A percentile compares a stretch with the other conserved stretches of the same genome.
Evolutionary conservation across 2,797 vertebrate species (phyloP).

Genomic region (Botia almorhae): DNA sequence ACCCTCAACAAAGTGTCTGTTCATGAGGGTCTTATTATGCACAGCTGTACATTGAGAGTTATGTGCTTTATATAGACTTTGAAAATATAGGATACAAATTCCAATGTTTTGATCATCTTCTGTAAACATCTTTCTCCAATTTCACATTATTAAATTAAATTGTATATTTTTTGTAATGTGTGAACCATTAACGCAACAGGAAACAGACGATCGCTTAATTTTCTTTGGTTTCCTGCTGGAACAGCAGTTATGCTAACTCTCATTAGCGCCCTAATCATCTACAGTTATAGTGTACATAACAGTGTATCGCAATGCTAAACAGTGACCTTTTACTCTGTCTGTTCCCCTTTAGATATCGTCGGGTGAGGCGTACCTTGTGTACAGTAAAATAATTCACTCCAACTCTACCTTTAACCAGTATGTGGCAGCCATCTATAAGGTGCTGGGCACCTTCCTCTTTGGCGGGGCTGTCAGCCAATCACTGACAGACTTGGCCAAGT

Average conservation of each 20-base stretch:
- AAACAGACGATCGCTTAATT: too few relatives aligned
- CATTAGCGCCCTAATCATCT: too few relatives aligned
- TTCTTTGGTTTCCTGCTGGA: too few relatives aligned
- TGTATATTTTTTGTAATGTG: too few relatives aligned
- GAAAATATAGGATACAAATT: too few relatives aligned
- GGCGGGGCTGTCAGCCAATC: conserved; percentile 90
- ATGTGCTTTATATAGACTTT: background rate
- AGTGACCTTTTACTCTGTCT: background rate
- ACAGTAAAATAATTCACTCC: conserved; percentile 85
- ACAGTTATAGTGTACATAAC: background rate
- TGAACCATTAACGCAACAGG: too few relatives aligned
- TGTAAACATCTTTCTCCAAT: too few relatives aligned
- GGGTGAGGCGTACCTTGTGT: conserved; percentile 86
- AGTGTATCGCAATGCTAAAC: background rate
- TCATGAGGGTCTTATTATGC: conserved; percentile 18
- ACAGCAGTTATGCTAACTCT: too few relatives aligned
- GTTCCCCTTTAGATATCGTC: conserved; percentile 71
- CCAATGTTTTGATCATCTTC: too few relatives aligned
- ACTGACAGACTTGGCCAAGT: conserved; percentile 92
- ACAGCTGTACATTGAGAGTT: background rate
- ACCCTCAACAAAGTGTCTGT: conserved; percentile 20
- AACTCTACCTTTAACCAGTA: conserved; percentile 91
- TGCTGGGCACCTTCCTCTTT: conserved; percentile 90
- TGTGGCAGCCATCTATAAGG: conserved; percentile 90
- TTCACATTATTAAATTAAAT: too few relatives aligned